phyloP scores from a whole-genome alignment of 2,888 invertebrate species.

The Congeria kusceri region DNA sequence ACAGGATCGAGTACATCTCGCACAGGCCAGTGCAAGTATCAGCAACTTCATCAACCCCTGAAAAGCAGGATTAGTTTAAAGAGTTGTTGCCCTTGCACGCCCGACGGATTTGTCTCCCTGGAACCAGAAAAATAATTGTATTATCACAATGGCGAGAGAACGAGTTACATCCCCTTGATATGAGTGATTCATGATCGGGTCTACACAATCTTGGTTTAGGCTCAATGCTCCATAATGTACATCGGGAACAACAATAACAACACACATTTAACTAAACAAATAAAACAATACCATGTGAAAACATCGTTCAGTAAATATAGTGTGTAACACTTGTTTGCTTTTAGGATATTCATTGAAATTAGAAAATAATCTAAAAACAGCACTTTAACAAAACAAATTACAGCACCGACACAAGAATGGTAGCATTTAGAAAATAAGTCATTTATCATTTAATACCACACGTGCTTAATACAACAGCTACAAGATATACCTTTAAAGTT shows the following conservation, averaged over 20 bases:
- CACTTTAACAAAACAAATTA: too few species aligned
- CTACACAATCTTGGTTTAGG: background rate
- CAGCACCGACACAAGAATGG: too few species aligned
- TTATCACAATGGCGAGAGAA: slow-evolving; percentile 61
- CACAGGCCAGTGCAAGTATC: slow-evolving; percentile 18
- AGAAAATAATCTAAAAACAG: too few species aligned
- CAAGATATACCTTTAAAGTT: too few species aligned
- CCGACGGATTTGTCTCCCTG: slow-evolving; percentile 18
- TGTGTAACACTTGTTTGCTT: too few species aligned
- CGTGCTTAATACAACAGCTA: too few species aligned
- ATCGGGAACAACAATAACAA: background rate
- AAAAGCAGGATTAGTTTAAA: slow-evolving; percentile 5
- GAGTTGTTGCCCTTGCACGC: slow-evolving; percentile 30
- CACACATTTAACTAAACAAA: too few species aligned
- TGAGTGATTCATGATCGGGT: slow-evolving; percentile 27
- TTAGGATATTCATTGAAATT: too few species aligned
- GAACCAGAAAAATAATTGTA: slow-evolving; percentile 36
- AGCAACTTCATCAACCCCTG: slow-evolving; percentile 19
- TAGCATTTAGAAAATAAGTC: too few species aligned
- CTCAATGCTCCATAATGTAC: slow-evolving; percentile 44
- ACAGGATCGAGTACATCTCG: slow-evolving; percentile 23
- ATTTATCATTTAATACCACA: too few species aligned
- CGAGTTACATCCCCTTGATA: slow-evolving; percentile 41
- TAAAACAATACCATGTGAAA: too few species aligned
- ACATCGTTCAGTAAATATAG: too few species aligned